phyloP scores from a whole-genome alignment of 1,140 invertebrate genomes.

The Parapsyche elsis region DNA sequence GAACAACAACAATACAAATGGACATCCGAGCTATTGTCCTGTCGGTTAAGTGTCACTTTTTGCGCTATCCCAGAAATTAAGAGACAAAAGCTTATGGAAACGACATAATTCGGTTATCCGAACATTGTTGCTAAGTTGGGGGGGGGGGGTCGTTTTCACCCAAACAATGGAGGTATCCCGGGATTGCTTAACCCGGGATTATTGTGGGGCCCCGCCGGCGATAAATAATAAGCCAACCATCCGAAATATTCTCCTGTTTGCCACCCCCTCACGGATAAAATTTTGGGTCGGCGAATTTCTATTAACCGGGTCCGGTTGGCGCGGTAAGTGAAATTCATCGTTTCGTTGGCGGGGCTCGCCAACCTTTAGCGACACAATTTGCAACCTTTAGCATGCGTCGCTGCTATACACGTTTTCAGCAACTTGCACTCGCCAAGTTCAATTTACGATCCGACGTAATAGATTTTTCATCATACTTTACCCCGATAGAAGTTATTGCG shows the following conservation, averaged over 20 bases:
- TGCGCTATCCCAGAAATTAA: conserved; percentile 12
- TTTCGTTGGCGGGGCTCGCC: neutral
- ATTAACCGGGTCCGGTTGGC: conserved; percentile 4
- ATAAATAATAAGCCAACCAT: conserved; percentile 27
- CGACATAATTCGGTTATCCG: conserved; percentile 6
- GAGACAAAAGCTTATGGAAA: conserved; percentile 17
- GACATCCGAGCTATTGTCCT: no score
- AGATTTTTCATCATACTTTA: no score
- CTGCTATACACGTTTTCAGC: no score
- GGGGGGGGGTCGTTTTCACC: neutral
- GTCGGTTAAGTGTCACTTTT: conserved; percentile 6
- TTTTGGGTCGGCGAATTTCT: conserved; percentile 27
- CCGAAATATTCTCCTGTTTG: neutral
- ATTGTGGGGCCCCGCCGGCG: conserved; percentile 23
- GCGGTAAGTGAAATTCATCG: neutral
- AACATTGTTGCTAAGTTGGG: conserved; percentile 29
- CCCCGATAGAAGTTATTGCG: no score
- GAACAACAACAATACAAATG: neutral
- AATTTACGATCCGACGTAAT: no score
- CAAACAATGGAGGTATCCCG: conserved; percentile 11
- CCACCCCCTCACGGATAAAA: conserved; percentile 27
- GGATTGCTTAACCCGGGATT: conserved; percentile 34
- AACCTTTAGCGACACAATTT: no score
- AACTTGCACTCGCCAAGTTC: no score
- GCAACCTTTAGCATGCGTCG: no score